phyloP scores from a whole-genome alignment of 2,797 vertebrate genomes.

The Meriones psammophilus region DNA sequence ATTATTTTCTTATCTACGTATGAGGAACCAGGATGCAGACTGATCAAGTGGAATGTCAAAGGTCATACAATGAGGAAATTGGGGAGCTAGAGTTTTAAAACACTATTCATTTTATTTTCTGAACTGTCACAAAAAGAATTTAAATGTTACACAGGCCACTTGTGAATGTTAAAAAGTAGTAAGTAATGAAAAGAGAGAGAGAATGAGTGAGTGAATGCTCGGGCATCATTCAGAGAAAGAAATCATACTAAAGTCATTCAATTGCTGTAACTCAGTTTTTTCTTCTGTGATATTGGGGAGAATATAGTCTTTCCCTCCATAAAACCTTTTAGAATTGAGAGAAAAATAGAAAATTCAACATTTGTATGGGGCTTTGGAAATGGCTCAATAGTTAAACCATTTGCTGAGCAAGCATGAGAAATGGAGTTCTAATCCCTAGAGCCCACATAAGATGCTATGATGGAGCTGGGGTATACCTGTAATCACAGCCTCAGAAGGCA shows the following conservation, averaged over 20 bases:
- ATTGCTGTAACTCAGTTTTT: background rate
- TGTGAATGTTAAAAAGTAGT: background rate
- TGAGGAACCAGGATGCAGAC: background rate
- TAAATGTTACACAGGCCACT: too few species aligned
- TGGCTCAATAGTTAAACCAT: background rate
- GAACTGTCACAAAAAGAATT: background rate
- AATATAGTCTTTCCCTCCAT: background rate
- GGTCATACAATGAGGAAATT: background rate
- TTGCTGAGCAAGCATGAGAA: background rate
- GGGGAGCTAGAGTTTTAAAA: background rate
- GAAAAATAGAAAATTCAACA: background rate
- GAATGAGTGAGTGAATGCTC: too few species aligned
- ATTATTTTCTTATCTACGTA: background rate
- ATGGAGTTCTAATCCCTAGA: background rate
- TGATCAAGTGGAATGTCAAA: background rate
- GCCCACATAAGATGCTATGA: background rate
- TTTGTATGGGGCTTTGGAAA: background rate
- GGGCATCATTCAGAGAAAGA: background rate
- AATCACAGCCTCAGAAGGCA: background rate
- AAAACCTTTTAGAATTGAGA: background rate
- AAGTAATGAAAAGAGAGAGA: too few species aligned
- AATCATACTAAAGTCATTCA: background rate
- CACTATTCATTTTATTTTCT: background rate
- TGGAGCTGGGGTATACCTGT: background rate
- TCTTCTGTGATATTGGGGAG: background rate